Conservation (phyloP, 2,888 invertebrate genomes). For the Drepana falcataria region DNA sequence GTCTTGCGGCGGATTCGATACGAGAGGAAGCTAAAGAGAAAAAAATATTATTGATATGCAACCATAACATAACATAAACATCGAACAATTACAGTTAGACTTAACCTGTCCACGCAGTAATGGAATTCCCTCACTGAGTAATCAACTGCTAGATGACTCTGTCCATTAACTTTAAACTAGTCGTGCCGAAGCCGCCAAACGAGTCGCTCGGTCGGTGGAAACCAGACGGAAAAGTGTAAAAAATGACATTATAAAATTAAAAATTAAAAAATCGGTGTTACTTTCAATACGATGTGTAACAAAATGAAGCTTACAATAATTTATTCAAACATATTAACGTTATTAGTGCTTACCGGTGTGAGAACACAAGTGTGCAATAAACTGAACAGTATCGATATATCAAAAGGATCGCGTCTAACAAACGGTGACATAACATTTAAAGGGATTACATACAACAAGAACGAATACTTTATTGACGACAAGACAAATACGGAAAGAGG, state of each 20-base stretch:
- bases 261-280: not conserved
- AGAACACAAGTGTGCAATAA: conserved; percentile 25
- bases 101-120: conserved; percentile 10
- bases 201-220: conserved; percentile 10
- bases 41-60: too few relatives aligned
- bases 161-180: conserved; percentile 12
- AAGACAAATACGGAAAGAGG: conserved; percentile 26
- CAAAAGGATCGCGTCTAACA: conserved; percentile 25
- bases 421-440: conserved; percentile 30
- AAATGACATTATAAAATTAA: conserved; percentile 5
- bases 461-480: conserved; percentile 37
- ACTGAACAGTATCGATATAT: conserved; percentile 33
- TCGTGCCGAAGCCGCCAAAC: conserved; percentile 11
- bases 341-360: conserved; percentile 12
- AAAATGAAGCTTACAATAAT: not conserved
- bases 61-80: not conserved
- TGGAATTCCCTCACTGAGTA: conserved; percentile 44
- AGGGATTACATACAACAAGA: conserved; percentile 28
- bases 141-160: conserved; percentile 11
- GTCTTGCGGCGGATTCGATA: not conserved
- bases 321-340: not conserved
- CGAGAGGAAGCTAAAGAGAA: not conserved
- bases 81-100: not conserved
- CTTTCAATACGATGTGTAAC: not conserved
- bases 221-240: not conserved